Evolutionary conservation across 2,113 vertebrate genomes (phyloP).

Genomic region (Petroica traversi): DNA sequence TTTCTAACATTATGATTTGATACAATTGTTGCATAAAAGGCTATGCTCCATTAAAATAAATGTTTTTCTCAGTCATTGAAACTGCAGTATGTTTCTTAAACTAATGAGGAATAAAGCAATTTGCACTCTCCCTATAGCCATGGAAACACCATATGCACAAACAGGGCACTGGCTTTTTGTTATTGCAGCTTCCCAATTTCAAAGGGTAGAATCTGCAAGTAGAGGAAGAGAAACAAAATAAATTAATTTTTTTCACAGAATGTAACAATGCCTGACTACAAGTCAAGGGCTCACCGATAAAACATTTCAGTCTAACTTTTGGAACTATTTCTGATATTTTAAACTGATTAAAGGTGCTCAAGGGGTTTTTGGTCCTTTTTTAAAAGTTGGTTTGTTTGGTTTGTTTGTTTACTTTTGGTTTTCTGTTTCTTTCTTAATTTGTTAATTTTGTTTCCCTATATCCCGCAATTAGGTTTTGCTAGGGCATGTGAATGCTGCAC

Average conservation of each 20-base stretch:
- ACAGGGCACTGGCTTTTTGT: not conserved
- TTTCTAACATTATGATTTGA: not conserved
- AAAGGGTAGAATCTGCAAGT: not conserved
- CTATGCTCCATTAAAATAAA: slow-evolving; percentile 38
- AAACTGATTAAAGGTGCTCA: not conserved
- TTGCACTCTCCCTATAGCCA: not conserved
- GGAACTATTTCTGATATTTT: not conserved
- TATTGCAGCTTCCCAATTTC: not conserved
- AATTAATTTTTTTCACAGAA: not conserved
- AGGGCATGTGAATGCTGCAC: not conserved
- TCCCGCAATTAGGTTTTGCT: fast-evolving
- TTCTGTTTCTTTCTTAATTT: not conserved
- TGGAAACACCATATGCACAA: not conserved
- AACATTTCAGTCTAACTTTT: not conserved
- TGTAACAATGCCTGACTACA: not conserved
- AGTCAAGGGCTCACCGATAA: not conserved
- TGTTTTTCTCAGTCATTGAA: not conserved
- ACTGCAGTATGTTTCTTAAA: slow-evolving; percentile 16
- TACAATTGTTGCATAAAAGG: slow-evolving; percentile 27
- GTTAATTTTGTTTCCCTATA: not conserved
- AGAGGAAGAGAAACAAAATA: not conserved
- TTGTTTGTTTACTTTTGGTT: not conserved
- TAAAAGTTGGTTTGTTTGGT: not conserved
- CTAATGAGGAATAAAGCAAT: slow-evolving; percentile 23
- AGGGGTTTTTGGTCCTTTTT: not conserved